Evolutionary conservation across 92 coral and sea anemone genomes (phyloP).

Genomic region (Epizoanthus ramosus): DNA sequence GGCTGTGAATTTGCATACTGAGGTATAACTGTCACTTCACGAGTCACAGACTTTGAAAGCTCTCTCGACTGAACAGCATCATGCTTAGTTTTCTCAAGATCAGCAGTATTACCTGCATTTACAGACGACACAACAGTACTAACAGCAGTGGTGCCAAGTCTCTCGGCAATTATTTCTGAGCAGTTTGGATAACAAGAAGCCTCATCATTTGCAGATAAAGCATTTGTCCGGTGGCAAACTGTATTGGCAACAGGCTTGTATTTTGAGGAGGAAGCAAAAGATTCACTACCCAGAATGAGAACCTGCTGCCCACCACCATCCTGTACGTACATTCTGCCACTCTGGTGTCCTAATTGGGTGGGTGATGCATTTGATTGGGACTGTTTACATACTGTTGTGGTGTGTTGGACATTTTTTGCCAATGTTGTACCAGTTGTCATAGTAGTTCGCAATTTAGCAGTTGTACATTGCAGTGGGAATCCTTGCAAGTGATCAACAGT

Average conservation of each 20-base stretch:
- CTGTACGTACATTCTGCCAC: constrained; percentile 47
- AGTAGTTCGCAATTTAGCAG: constrained; percentile 23
- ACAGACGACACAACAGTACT: neutral
- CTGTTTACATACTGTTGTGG: neutral
- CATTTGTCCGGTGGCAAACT: neutral
- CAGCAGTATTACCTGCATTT: neutral
- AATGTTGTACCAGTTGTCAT: neutral
- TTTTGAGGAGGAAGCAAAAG: constrained; percentile 32
- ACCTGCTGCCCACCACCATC: constrained; percentile 72
- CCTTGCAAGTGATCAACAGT: constrained; percentile 56
- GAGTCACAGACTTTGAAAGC: neutral
- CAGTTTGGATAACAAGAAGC: constrained; percentile 22
- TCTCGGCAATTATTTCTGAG: constrained; percentile 26
- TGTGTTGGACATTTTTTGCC: neutral
- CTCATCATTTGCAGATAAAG: neutral
- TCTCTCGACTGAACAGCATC: constrained; percentile 32
- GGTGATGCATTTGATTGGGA: constrained; percentile 22
- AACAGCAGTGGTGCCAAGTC: neutral
- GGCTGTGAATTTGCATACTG: neutral
- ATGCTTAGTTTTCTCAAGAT: constrained; percentile 19
- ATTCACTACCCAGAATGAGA: constrained; percentile 34
- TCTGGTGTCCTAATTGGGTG: constrained; percentile 40
- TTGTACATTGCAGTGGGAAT: constrained; percentile 11
- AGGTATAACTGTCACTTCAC: neutral
- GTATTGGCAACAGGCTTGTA: constrained; percentile 12